phyloP scores from a whole-genome alignment of 2,113 vertebrate genomes.

The Tragelaphus imberbis region DNA sequence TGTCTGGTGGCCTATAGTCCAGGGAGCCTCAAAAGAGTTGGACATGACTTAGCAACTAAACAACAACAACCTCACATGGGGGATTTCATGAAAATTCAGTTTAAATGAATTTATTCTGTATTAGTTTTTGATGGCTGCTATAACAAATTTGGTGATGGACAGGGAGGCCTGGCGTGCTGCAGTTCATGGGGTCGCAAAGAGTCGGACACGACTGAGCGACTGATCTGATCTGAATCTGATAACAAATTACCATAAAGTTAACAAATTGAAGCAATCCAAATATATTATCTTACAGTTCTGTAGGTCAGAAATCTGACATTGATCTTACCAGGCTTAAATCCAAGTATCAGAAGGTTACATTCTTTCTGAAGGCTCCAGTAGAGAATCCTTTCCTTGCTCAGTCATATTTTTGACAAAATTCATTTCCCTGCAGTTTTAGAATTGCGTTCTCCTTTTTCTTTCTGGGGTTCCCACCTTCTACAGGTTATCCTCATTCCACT shows the following conservation, averaged over 20 bases:
- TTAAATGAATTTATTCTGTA: background rate
- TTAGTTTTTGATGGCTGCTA: background rate
- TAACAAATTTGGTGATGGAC: too few species aligned
- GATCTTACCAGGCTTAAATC: background rate
- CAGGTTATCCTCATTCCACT: background rate
- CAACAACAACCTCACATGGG: background rate
- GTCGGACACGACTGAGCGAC: too few species aligned
- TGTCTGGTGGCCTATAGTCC: accelerated
- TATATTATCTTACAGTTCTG: background rate
- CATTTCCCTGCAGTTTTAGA: background rate
- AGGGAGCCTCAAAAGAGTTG: background rate
- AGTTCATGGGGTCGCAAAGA: too few species aligned
- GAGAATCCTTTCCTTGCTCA: background rate
- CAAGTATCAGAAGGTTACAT: background rate
- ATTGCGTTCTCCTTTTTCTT: background rate
- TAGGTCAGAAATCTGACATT: background rate
- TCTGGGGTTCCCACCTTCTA: background rate
- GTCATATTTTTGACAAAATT: background rate
- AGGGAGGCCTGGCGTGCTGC: too few species aligned
- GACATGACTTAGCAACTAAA: background rate
- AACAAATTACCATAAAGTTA: background rate
- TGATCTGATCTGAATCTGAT: too few species aligned
- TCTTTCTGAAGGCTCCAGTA: background rate
- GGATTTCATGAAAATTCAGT: background rate
- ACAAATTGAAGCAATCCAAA: background rate